These are phyloP conservation scores for Erythrolamprus reginae DNA, from an alignment of 2,113 vertebrate species.

Conservation along the genomic window DNA sequence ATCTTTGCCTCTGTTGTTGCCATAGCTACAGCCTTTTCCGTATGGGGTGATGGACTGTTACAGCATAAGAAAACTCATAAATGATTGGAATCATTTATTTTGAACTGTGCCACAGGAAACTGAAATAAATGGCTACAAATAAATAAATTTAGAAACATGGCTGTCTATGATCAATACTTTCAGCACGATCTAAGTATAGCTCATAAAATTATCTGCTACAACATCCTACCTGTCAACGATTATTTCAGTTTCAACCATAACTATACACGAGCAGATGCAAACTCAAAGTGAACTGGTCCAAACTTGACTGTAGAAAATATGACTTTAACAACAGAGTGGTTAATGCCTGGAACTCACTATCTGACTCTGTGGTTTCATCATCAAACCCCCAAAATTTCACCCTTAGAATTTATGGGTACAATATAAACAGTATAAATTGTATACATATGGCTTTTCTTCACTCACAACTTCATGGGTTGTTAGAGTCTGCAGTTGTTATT, in stretches of 20 bases:
- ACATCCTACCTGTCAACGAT: too few relatives aligned
- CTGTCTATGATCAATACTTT: neutral
- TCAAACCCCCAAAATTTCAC: too few relatives aligned
- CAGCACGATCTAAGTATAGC: too few relatives aligned
- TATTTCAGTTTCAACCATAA: too few relatives aligned
- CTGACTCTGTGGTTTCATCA: too few relatives aligned
- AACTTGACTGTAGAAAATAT: too few relatives aligned
- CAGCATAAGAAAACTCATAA: neutral
- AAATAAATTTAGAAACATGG: neutral
- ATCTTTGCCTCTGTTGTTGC: neutral
- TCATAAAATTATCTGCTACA: too few relatives aligned
- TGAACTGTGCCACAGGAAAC: neutral
- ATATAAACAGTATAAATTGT: neutral
- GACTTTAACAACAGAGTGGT: too few relatives aligned
- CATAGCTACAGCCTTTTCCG: neutral
- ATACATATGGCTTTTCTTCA: neutral
- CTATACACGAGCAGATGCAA: too few relatives aligned
- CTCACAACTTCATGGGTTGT: neutral
- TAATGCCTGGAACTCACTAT: too few relatives aligned
- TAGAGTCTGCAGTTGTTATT: neutral
- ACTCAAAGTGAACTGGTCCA: too few relatives aligned
- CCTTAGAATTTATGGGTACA: too few relatives aligned
- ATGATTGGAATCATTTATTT: conserved; percentile 5
- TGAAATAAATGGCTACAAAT: neutral
- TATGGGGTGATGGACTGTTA: neutral